Evolutionary conservation across 2,797 vertebrate genomes (phyloP), one percentile per base, ranked within the genome.

Genomic region (Tachyglossus aculeatus): DNA sequence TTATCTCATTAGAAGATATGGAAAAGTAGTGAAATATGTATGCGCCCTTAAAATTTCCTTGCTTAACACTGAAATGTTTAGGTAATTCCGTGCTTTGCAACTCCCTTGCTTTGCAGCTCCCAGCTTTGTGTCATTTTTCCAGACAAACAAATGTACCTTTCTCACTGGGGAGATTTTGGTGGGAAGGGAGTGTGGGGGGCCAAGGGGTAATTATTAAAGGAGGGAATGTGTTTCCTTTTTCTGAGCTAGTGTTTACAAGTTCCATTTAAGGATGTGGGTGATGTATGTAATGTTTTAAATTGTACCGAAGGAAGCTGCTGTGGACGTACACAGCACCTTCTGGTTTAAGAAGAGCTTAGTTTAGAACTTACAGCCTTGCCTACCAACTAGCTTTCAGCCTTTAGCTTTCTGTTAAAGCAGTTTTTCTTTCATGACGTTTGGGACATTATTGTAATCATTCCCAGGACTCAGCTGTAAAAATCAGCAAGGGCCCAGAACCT

Each of bases 1-100:
- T 32, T 78, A 67, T 40, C 74, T 65, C 12, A 65, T 80, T 65
- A 60, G 50, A 62, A n/a, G 9, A 21, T 56, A 67, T 7, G 50
- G 55, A 74, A 78, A 24, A 19, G 24, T 65, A 34, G 1, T 77
- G 51, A 48, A 32, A 24, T 61, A 24, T 53, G 31, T 52, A 14
- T 32, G 43, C 34, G 66, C 34, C 7, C 63, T 72, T 69, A 48
- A 61, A 71, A 34, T 63, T 41, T 25, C 36, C 31, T 75, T 71
- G 71, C 52, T 73, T 71, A 62, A 12, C 50, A 68, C 22, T 75
- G 38, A 40, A 58, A 63, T 45, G 1, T 66, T 51, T 62, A 45
- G 19, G 6, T 52, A 66, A 41, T 48, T 37, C 64, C 57, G 5
- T 57, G 56, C 64, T 40, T 24, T 65, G 71, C 29, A 77, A 59